A percentile compares a stretch with the other conserved stretches of the same genome.
These are phyloP conservation scores for Campylorhamphus procurvoides DNA, from an alignment of 2,113 vertebrate species.

Conservation along the genomic window DNA sequence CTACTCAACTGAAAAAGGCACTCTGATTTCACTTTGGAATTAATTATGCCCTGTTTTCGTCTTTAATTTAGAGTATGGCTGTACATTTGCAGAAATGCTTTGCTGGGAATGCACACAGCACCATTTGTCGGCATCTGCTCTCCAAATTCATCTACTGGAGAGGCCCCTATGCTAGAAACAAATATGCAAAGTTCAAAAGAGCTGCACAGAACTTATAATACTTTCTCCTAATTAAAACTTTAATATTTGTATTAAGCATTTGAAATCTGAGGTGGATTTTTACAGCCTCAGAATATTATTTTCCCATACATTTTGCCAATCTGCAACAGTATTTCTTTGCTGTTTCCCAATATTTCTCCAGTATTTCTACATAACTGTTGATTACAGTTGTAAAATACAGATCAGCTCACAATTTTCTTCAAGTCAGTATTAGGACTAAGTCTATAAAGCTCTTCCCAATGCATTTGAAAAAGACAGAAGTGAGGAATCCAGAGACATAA, in stretches of 20 bases:
- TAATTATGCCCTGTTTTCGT: background rate
- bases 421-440: conserved; percentile 23
- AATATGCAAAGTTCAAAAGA: background rate
- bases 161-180: background rate
- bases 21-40: background rate
- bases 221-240: background rate
- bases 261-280: background rate
- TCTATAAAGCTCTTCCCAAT: background rate
- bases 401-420: background rate
- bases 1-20: background rate
- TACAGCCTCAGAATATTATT: background rate
- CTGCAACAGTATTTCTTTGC: background rate
- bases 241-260: background rate
- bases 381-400: conserved; percentile 27
- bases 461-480: conserved; percentile 2
- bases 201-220: background rate
- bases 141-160: background rate
- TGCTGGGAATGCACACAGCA: background rate
- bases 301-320: background rate
- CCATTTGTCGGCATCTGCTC: background rate
- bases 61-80: background rate
- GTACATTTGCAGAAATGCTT: background rate
- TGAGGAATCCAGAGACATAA: background rate
- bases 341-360: background rate
- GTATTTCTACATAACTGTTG: background rate